These are phyloP conservation scores for Cotesia glomerata DNA, from an alignment of 1,140 invertebrate genomes.

Conservation along the genomic window DNA sequence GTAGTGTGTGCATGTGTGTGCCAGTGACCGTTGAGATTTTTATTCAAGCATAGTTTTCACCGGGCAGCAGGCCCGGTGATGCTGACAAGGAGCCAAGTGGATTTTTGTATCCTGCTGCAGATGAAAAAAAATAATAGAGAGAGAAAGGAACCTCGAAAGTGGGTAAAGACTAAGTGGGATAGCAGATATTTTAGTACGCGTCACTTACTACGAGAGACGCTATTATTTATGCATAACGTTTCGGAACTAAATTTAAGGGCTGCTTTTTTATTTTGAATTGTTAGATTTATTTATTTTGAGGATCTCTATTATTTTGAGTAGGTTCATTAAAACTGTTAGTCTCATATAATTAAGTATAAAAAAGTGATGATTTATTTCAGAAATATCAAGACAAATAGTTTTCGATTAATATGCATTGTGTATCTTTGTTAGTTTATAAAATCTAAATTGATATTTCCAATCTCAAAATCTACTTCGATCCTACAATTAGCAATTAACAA, in stretches of 20 bases:
- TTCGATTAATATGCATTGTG: no score
- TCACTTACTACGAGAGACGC: not conserved
- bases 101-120: conserved; percentile 9
- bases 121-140: not conserved
- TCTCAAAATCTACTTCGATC: no score
- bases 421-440: no score
- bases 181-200: not conserved
- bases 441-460: no score
- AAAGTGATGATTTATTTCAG: no score
- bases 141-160: not conserved
- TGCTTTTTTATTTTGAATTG: not conserved
- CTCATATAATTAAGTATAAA: no score
- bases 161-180: no score
- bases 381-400: no score
- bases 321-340: no score
- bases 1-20: conserved; percentile 9
- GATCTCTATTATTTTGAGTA: no score
- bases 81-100: conserved; percentile 18
- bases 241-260: not conserved
- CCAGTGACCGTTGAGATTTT: conserved; percentile 30
- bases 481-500: no score
- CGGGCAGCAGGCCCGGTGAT: conserved; percentile 11
- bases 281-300: no score
- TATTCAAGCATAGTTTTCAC: conserved; percentile 11
- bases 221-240: conserved; percentile 20